phyloP scores from a whole-genome alignment of 1,140 invertebrate genomes.

The Neodiprion fabricii region DNA sequence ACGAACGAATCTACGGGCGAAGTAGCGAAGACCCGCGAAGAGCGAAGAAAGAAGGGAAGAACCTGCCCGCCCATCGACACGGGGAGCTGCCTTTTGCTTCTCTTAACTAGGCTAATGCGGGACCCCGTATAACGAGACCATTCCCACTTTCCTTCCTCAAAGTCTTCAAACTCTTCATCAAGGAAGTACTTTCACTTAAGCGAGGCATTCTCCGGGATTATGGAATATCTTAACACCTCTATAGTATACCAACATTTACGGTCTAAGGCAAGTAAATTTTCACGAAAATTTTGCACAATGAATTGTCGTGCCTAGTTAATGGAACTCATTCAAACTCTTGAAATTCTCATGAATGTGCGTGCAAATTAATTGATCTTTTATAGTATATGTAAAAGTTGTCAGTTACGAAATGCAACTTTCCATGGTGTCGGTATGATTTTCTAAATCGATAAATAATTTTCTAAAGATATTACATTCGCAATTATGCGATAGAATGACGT shows the following conservation, averaged over 20 bases:
- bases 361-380: too few species aligned
- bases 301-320: too few species aligned
- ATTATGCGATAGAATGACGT: too few species aligned
- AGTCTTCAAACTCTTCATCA: slow-evolving; percentile 5
- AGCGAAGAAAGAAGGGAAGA: background rate
- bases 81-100: background rate
- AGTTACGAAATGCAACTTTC: too few species aligned
- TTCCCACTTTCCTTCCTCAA: background rate
- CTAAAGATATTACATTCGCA: too few species aligned
- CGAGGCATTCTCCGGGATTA: background rate
- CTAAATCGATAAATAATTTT: too few species aligned
- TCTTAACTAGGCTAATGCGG: background rate
- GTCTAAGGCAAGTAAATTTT: too few species aligned
- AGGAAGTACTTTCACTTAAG: background rate
- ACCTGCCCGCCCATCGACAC: background rate
- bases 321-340: too few species aligned
- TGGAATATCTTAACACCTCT: background rate
- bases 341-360: too few species aligned
- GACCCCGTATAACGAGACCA: background rate
- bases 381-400: too few species aligned
- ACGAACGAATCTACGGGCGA: background rate
- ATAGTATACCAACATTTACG: background rate
- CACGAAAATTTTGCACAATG: too few species aligned
- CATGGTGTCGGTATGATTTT: too few species aligned
- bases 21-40: background rate